Base-by-base conservation (phyloP, 2,888 invertebrate genomes). In the Venusia cambrica region DNA sequence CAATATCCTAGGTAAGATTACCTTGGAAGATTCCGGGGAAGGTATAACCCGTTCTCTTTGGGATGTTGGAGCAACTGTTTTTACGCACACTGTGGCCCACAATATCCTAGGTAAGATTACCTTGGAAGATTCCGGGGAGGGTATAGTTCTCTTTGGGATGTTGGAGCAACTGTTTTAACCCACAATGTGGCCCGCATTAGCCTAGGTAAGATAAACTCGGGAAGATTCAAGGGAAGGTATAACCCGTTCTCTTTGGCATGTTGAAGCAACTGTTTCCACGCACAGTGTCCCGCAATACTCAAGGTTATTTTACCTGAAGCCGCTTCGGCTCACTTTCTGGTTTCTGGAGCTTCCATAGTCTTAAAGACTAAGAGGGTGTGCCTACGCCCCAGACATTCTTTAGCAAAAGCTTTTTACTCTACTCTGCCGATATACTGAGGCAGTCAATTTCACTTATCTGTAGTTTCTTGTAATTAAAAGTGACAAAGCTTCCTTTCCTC, bases 281-380 rank as follows among this genome's bases (percentile, higher is more conserved):
- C 96, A 46, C 93, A 99, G 67, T 99, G 98, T 98, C 51, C 98
- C 98, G 34, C 97, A 97, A 81, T 97, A 95, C 90, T 98, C 99
- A 67, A 97, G 97, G 98, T n/a, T n/a, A n/a, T n/a, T n/a, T n/a
- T n/a, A n/a, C n/a, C n/a, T n/a, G n/a, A n/a, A n/a, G n/a, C n/a
- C n/a, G n/a, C n/a, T n/a, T n/a, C n/a, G n/a, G n/a, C n/a, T n/a
- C n/a, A n/a, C n/a, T n/a, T n/a, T n/a, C n/a, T n/a, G n/a, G n/a
- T n/a, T n/a, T n/a, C n/a, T n/a, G n/a, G n/a, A n/a, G n/a, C n/a
- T n/a, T n/a, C n/a, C n/a, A n/a, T n/a, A n/a, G n/a, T n/a, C n/a
- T n/a, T n/a, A n/a, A n/a, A n/a, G n/a, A n/a, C n/a, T n/a, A n/a
- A n/a, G n/a, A n/a, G n/a, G n/a, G n/a, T n/a, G n/a, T n/a, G n/a